phyloP scores from a whole-genome alignment of 1,140 invertebrate species.

The Hyles euphorbiae region DNA sequence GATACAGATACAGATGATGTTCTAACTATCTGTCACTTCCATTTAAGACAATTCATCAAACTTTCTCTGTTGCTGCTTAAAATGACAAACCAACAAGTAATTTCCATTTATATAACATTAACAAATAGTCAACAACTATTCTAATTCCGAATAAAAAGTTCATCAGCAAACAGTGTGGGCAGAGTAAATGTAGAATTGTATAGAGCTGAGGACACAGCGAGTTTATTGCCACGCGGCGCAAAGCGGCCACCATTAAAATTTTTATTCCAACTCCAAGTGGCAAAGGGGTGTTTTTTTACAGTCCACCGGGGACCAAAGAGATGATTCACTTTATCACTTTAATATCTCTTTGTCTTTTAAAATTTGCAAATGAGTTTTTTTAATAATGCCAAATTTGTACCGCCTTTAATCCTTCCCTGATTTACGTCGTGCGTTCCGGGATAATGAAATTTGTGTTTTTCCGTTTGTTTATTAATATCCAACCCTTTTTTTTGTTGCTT shows the following conservation, averaged over 20 bases:
- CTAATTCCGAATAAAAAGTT: too few relatives aligned
- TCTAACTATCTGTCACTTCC: too few relatives aligned
- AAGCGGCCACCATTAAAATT: conserved; percentile 51
- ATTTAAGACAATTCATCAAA: too few relatives aligned
- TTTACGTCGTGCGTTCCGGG: conserved; percentile 39
- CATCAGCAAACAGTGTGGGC: too few relatives aligned
- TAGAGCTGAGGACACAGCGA: too few relatives aligned
- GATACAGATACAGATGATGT: too few relatives aligned
- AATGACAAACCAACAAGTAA: too few relatives aligned
- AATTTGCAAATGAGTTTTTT: conserved; percentile 75
- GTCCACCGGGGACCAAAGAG: conserved; percentile 36
- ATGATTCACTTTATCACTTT: conserved; percentile 70
- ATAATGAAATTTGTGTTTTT: conserved; percentile 33
- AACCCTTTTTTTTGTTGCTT: conserved; percentile 14
- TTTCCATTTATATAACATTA: too few relatives aligned
- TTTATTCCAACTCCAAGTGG: conserved; percentile 48
- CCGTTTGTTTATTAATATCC: conserved; percentile 14
- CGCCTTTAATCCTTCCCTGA: conserved; percentile 56
- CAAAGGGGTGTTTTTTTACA: conserved; percentile 44
- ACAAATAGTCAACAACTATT: too few relatives aligned
- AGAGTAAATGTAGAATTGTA: too few relatives aligned
- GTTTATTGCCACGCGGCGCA: conserved; percentile 12
- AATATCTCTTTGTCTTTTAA: conserved; percentile 69
- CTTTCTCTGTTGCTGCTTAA: too few relatives aligned
- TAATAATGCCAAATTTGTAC: conserved; percentile 71